These are phyloP conservation scores for Anas platyrhynchos DNA, from an alignment of 2,113 vertebrate genomes.

Conservation along the genomic window DNA sequence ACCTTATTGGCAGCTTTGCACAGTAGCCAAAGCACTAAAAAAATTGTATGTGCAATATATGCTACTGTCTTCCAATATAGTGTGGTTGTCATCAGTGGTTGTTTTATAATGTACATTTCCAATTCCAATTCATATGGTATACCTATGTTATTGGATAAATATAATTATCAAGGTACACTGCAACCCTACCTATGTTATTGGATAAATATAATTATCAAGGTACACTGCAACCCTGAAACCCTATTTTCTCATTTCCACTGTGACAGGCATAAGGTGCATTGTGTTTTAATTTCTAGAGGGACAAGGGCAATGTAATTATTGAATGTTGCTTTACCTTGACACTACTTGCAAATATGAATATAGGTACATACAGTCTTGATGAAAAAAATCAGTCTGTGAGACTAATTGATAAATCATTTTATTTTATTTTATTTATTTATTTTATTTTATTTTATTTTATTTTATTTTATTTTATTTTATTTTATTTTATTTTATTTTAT, in stretches of 20 bases:
- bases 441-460: no score
- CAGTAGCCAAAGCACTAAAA: not conserved
- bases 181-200: not conserved
- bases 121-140: not conserved
- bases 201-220: not conserved
- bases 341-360: not conserved
- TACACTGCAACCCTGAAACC: not conserved
- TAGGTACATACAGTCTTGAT: not conserved
- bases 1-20: not conserved
- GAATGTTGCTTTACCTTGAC: not conserved
- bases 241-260: not conserved
- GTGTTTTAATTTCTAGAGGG: not conserved
- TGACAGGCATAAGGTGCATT: not conserved
- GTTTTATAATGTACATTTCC: not conserved
- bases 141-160: not conserved
- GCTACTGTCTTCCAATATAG: accelerated
- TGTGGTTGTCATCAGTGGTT: not conserved
- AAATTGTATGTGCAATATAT: not conserved
- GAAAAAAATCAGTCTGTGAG: not conserved
- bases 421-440: no score
- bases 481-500: no score
- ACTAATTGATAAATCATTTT: not conserved
- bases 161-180: not conserved
- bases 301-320: not conserved
- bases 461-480: no score